Evolutionary conservation across 2,888 invertebrate genomes (phyloP), one percentile per base, ranked within the genome.

Genomic region (Merodon equestris): DNA sequence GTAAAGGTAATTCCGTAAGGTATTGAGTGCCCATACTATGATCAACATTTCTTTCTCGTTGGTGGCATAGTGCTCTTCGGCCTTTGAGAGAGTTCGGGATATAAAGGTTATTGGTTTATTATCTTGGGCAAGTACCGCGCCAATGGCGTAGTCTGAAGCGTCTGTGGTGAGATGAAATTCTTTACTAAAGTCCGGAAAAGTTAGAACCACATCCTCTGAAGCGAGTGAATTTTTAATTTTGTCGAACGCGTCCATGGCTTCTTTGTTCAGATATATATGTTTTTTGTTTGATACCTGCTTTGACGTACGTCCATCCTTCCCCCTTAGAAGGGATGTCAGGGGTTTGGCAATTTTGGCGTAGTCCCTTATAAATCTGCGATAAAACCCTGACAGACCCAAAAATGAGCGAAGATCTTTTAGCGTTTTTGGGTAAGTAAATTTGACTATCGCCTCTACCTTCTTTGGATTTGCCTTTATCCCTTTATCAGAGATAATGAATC

Each of bases 181-280:
- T n/a, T 68, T 70, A 7, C 13, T 12, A 14, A 75, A 63, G 15
- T 75, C 64, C 2, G 70, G 64, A 48, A 58, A 76, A 9, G 61
- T 47, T 9, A 60, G 54, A 27, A 81, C 40, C 14, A 73, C 57
- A 27, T 82, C 82, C 0, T 75, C 42, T 1, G 81, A 81, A 7
- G 57, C 61, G 7, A 82, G 48, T 14, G 74, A 53, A 50, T 71
- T 71, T 34, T 82, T 83, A 9, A 83, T 17, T 3, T 79, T 44
- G 15, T 82, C 45, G 56, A 82, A 82, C 9, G 82, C 75, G 27
- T 67, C 53, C 9, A 63, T 12, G 3, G 70, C 73, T 34, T 72
- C 38, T n/a, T 64, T 60, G 13, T 53, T 67, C 13, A 82, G 40
- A 5, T 5, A 19, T 3, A 77, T 73, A 50, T 38, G 42, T 0